Evolutionary conservation across 1,140 invertebrate genomes (phyloP).

Genomic region (Venturia canescens): DNA sequence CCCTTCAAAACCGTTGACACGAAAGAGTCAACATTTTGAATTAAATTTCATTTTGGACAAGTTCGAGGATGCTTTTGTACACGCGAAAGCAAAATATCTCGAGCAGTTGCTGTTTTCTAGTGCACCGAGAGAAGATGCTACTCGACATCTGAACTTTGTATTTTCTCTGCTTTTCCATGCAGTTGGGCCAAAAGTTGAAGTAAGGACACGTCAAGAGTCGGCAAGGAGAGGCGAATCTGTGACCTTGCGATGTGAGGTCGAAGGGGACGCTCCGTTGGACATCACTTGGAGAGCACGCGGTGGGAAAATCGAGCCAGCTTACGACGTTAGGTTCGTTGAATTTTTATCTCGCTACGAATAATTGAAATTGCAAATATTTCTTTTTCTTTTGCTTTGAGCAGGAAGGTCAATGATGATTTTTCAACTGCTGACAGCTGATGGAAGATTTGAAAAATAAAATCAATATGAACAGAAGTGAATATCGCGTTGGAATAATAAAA

Average conservation of each 20-base stretch:
- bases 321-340: slow-evolving; percentile 74
- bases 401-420: background rate
- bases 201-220: slow-evolving; percentile 72
- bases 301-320: slow-evolving; percentile 75
- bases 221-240: slow-evolving; percentile 76
- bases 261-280: slow-evolving; percentile 81
- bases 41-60: no score
- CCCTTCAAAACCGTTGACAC: background rate
- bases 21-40: no score
- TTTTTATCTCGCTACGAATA: slow-evolving; percentile 17
- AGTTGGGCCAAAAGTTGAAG: slow-evolving; percentile 75
- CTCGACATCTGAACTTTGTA: background rate
- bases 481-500: background rate
- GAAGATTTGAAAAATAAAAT: no score
- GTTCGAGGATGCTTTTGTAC: no score
- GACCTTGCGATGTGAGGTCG: slow-evolving; percentile 79
- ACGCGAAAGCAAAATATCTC: background rate
- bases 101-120: background rate
- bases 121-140: background rate
- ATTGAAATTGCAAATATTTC: background rate
- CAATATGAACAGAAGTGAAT: background rate
- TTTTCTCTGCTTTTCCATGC: background rate
- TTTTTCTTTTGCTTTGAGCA: background rate
- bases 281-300: slow-evolving; percentile 78
- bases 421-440: no score